phyloP scores from a whole-genome alignment of 2,797 vertebrate species.

The Pagetopsis macropterus region DNA sequence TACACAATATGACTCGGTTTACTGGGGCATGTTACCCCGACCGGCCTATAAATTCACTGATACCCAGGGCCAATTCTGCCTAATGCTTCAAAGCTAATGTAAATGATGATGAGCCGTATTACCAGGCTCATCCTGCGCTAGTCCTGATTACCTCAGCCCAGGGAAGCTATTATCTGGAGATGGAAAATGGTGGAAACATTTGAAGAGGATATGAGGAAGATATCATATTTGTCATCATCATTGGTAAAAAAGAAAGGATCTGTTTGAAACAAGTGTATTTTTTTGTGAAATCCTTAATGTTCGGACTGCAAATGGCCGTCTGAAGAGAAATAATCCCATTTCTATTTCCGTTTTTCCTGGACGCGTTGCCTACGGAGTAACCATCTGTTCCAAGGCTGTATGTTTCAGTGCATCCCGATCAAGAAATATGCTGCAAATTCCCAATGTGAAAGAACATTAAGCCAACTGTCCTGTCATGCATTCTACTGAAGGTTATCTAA shows the following conservation, averaged over 20 bases:
- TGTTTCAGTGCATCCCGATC: constrained; percentile 27
- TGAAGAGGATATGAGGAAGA: background rate
- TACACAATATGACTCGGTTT: constrained; percentile 51
- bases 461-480: constrained; percentile 21
- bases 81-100: constrained; percentile 75
- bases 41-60: constrained; percentile 56
- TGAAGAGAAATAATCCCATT: constrained; percentile 32
- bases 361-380: constrained; percentile 45
- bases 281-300: constrained; percentile 12
- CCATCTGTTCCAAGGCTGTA: constrained; percentile 63
- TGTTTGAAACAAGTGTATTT: background rate
- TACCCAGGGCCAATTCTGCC: constrained; percentile 58
- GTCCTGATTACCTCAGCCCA: constrained; percentile 30
- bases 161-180: constrained; percentile 20
- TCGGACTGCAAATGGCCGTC: constrained; percentile 9
- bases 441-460: constrained; percentile 42
- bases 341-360: constrained; percentile 42
- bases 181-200: background rate
- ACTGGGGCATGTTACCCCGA: constrained; percentile 58
- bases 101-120: constrained; percentile 63
- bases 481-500: constrained; percentile 33
- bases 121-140: constrained; percentile 13
- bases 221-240: constrained; percentile 4
- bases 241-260: background rate
- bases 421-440: constrained; percentile 31